A percentile compares a stretch with the other conserved stretches of the same genome.
Conservation (phyloP, 92 coral and sea anemone genomes). For the Pocillopora meandrina region DNA sequence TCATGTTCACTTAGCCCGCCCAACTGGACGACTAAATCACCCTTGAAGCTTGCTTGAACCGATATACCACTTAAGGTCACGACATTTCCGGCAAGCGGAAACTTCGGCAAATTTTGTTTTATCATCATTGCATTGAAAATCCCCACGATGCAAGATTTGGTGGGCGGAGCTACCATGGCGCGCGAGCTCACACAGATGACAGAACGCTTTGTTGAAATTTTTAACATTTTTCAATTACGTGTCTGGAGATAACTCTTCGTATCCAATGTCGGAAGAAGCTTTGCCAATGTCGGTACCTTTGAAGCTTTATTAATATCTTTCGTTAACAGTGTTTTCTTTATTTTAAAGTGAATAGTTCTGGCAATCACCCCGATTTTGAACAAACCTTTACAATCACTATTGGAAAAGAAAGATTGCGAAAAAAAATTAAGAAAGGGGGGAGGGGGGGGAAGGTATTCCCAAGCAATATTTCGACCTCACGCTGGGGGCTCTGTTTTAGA, state of each 20-base stretch:
- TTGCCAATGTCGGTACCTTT: slow-evolving; percentile 27
- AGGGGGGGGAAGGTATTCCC: too few species aligned
- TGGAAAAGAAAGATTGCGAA: too few species aligned
- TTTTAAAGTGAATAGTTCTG: background rate
- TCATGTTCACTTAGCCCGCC: background rate
- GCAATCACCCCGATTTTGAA: background rate
- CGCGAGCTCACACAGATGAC: slow-evolving; percentile 16
- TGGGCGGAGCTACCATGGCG: background rate
- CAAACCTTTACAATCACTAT: too few species aligned
- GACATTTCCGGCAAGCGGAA: slow-evolving; percentile 41
- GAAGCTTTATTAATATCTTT: background rate
- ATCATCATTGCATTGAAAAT: slow-evolving; percentile 32
- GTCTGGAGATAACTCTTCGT: background rate
- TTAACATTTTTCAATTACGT: slow-evolving; percentile 33
- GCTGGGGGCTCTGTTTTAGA: too few species aligned
- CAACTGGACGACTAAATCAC: background rate
- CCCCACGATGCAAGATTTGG: slow-evolving; percentile 18
- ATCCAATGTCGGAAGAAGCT: background rate
- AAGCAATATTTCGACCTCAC: too few species aligned
- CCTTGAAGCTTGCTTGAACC: background rate
- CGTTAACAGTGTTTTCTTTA: background rate
- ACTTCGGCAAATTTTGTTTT: slow-evolving; percentile 35
- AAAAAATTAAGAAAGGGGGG: too few species aligned
- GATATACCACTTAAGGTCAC: slow-evolving; percentile 18
- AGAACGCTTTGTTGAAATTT: slow-evolving; percentile 26